Base-by-base conservation (phyloP, 2,113 vertebrate genomes). In the Choloepus hoffmanni region DNA sequence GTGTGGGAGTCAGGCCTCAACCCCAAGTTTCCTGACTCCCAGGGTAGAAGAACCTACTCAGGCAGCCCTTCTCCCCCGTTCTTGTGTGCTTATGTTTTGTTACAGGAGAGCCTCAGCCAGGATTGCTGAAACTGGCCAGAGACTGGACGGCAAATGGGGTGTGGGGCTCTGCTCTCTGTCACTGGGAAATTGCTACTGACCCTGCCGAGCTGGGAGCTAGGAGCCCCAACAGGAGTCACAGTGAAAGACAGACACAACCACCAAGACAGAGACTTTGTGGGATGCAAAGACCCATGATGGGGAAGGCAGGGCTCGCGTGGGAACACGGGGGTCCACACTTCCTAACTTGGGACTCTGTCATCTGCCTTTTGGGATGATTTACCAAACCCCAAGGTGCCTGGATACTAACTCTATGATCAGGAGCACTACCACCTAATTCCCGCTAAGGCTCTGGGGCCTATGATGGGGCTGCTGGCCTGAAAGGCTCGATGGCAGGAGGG, bases 61-160 rank as follows among this genome's bases (percentile, higher is more conserved):
- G 21, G 26, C 60, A 65, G 60, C 60, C 9, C n/a, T 45, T 45
- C 62, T 48, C 12, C 43, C 43, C 33, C 50, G 24, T 12, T 19
- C 85, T 58, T 12, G 24, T n/a, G 7, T 5, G 14, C 11, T 0
- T 24, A 19, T 16, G 24, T 40, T 73, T 50, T 21, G 26, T 50
- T 33, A 10, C 1, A 3, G 24, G 74, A 40, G 40, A 9, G 30
- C 14, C 4, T 3, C 9, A 33, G 74, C 15, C 9, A 18, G 67
- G 13, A 33, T 6, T 5, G n/a, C 55, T 19, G 6, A 23, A 65
- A 45, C 55, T 15, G 48, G 36, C 19, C 43, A 65, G 78, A 40
- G 40, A 2, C 24, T 10, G n/a, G 7, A 5, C 0, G n/a, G 18
- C 16, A 7, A 0, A 48, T 2, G 5, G 19, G 62, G 24, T 19